Conservation (phyloP, 2,888 invertebrate species). For the Lycia hirtaria region DNA sequence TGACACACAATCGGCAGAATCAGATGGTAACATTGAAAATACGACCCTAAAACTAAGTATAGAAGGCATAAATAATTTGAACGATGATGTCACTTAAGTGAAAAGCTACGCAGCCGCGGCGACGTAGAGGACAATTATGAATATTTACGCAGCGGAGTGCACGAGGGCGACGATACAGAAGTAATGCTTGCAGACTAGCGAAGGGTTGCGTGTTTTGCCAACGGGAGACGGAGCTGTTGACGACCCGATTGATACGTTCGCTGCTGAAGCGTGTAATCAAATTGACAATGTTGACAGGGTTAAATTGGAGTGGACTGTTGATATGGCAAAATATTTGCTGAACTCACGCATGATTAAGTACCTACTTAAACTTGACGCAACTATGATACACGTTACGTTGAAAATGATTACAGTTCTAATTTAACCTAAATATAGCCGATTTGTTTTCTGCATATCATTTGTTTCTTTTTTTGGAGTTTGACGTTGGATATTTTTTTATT, state of each 20-base stretch:
- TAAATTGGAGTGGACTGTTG: conserved; percentile 36
- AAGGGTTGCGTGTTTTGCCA: conserved; percentile 60
- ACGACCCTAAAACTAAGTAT: conserved; percentile 37
- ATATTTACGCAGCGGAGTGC: conserved; percentile 70
- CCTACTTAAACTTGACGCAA: conserved; percentile 3
- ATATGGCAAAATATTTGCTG: conserved; percentile 32
- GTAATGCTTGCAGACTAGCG: conserved; percentile 65
- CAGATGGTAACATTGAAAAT: conserved; percentile 35
- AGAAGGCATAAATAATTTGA: conserved; percentile 39
- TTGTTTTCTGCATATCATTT: too few relatives aligned
- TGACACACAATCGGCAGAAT: conserved; percentile 49
- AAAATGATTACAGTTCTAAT: too few relatives aligned
- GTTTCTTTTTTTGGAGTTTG: neutral
- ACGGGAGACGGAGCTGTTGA: conserved; percentile 40
- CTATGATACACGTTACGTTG: neutral
- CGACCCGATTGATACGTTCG: conserved; percentile 45
- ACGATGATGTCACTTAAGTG: conserved; percentile 40
- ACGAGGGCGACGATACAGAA: conserved; percentile 64
- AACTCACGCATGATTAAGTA: neutral
- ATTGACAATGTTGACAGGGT: conserved; percentile 36
- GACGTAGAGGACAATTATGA: conserved; percentile 62
- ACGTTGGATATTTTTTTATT: too few relatives aligned
- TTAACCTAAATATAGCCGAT: too few relatives aligned
- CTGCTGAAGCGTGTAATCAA: conserved; percentile 38
- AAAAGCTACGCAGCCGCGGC: conserved; percentile 48